Percentiles rank a stretch among this genome's conserved stretches.
phyloP scores from a whole-genome alignment of 2,888 invertebrate species.

The Andricus quercusramuli region DNA sequence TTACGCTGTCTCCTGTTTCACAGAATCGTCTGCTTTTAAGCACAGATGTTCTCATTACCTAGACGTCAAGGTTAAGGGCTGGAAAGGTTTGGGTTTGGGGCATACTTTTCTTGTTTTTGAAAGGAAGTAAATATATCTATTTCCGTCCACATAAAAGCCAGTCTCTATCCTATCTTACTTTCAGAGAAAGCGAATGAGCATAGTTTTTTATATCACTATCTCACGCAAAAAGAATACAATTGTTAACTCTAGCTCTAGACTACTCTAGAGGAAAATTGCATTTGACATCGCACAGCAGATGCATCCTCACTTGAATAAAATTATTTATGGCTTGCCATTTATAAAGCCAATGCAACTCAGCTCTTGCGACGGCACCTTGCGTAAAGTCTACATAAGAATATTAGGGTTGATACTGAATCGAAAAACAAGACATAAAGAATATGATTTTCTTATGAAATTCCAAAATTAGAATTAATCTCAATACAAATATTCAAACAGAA shows the following conservation, averaged over 20 bases:
- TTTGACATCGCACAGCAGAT: background rate
- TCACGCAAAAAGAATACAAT: background rate
- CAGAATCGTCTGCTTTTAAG: no score
- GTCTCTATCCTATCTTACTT: conserved; percentile 2
- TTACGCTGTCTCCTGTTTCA: no score
- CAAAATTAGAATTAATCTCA: background rate
- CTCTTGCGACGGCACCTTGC: background rate
- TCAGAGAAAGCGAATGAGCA: background rate
- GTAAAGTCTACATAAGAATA: background rate
- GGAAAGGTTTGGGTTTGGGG: background rate
- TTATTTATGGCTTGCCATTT: background rate
- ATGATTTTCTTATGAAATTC: background rate
- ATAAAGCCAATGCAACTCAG: background rate
- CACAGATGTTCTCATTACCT: background rate
- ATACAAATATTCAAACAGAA: background rate
- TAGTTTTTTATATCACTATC: background rate
- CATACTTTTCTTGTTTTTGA: background rate
- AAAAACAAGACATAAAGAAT: background rate
- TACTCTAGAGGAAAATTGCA: background rate
- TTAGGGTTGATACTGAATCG: background rate
- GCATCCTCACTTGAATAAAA: background rate
- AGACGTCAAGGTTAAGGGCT: conserved; percentile 2
- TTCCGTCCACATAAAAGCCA: conserved; percentile 21
- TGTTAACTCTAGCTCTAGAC: background rate
- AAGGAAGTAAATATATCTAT: conserved; percentile 29